Conservation (phyloP, 2,797 vertebrate species). For the Bradypodion ventrale region DNA sequence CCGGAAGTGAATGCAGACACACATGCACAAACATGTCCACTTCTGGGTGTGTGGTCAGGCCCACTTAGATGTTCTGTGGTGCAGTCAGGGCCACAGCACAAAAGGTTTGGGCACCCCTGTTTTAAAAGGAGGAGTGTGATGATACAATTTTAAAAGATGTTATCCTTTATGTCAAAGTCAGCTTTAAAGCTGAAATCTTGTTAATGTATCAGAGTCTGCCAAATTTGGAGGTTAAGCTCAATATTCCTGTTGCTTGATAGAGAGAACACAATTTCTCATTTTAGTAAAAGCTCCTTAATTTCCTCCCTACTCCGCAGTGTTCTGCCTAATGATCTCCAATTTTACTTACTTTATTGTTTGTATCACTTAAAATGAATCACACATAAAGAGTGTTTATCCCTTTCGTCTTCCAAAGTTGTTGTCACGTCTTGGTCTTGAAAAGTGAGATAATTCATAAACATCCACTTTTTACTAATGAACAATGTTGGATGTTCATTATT, state of each 20-base stretch:
- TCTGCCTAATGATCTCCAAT: not conserved
- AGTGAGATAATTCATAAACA: not conserved
- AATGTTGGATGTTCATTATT: not conserved
- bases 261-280: not conserved
- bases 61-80: no score
- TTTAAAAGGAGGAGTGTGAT: no score
- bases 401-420: not conserved
- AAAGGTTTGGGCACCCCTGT: no score
- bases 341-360: not conserved
- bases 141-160: not conserved
- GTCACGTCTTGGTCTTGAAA: not conserved
- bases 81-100: no score
- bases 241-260: not conserved
- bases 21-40: no score
- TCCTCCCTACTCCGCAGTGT: constrained; percentile 9
- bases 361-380: constrained; percentile 3
- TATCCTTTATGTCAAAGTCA: constrained; percentile 15
- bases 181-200: not conserved
- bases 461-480: not conserved
- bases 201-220: not conserved
- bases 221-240: not conserved
- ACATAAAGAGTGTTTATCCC: not conserved
- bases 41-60: no score
- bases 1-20: no score
- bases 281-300: constrained; percentile 5